phyloP scores from a whole-genome alignment of 2,797 vertebrate genomes.

The Picus viridis region DNA sequence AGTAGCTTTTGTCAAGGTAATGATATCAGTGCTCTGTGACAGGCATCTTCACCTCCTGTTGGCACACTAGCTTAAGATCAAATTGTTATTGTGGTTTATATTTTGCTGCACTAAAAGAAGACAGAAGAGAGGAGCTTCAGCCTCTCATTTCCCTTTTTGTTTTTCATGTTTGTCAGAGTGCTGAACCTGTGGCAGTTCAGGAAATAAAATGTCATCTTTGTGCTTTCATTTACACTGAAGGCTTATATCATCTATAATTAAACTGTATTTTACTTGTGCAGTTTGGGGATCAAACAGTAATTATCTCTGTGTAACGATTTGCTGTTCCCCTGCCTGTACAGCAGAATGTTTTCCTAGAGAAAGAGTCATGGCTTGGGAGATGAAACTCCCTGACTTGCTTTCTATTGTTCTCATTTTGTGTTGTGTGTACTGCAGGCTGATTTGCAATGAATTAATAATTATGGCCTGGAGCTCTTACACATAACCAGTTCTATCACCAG shows the following conservation, averaged over 20 bases:
- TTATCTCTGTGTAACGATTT: neutral
- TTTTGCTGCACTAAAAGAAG: conserved; percentile 32
- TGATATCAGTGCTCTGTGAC: conserved; percentile 35
- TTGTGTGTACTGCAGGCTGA: neutral
- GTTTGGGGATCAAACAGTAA: conserved; percentile 35
- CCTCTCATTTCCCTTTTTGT: conserved; percentile 24
- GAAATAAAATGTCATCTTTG: conserved; percentile 21
- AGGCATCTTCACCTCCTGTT: conserved; percentile 6
- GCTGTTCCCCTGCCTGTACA: neutral
- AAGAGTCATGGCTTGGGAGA: neutral
- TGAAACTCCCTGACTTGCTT: neutral
- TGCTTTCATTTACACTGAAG: conserved; percentile 28
- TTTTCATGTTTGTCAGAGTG: neutral
- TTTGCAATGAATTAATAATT: neutral
- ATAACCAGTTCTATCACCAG: neutral
- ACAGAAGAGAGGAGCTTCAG: neutral
- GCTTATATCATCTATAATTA: conserved; percentile 52
- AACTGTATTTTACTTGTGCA: conserved; percentile 12
- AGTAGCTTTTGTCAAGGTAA: conserved; percentile 95
- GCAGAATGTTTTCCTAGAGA: conserved; percentile 4
- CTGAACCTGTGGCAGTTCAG: conserved; percentile 14
- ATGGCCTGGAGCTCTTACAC: neutral
- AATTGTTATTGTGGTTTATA: neutral
- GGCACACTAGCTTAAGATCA: conserved; percentile 21
- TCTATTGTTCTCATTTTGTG: neutral